Percentiles rank a stretch among this genome's conserved stretches.
Conservation (phyloP, 1,140 invertebrate species). For the Eufriesea mexicana region DNA sequence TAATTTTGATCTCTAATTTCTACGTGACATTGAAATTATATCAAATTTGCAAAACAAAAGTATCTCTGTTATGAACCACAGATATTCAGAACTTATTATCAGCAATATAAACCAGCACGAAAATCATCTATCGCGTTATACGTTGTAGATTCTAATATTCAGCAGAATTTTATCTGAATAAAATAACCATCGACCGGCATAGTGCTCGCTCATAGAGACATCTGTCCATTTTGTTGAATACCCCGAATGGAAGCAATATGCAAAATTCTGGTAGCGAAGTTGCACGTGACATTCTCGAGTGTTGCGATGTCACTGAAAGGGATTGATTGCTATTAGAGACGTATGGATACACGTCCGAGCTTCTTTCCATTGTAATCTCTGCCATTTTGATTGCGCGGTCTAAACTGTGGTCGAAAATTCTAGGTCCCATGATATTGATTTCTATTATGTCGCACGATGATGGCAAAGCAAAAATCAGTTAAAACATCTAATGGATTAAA, state of each 20-base stretch:
- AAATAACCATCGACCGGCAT: not conserved
- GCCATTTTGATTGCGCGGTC: not conserved
- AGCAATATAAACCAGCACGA: too few species aligned
- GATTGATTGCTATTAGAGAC: slow-evolving; percentile 10
- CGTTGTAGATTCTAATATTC: not conserved
- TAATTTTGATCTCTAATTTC: too few species aligned
- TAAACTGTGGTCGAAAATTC: not conserved
- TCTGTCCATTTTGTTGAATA: not conserved
- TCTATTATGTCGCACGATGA: not conserved
- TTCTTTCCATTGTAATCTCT: slow-evolving; percentile 4
- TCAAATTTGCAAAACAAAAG: too few species aligned
- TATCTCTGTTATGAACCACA: too few species aligned
- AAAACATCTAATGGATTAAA: too few species aligned
- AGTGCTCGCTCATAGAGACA: not conserved
- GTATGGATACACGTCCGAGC: not conserved
- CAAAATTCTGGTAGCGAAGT: not conserved
- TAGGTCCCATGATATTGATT: slow-evolving; percentile 2
- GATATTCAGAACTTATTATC: too few species aligned
- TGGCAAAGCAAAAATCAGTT: not conserved
- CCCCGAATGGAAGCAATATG: not conserved
- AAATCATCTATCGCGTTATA: too few species aligned
- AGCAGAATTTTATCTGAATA: rapidly evolving
- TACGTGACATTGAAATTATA: too few species aligned
- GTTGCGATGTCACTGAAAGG: not conserved
- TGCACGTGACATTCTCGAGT: not conserved